These are phyloP conservation scores for Lethrus apterus DNA, from an alignment of 1,140 invertebrate genomes.

Conservation along the genomic window DNA sequence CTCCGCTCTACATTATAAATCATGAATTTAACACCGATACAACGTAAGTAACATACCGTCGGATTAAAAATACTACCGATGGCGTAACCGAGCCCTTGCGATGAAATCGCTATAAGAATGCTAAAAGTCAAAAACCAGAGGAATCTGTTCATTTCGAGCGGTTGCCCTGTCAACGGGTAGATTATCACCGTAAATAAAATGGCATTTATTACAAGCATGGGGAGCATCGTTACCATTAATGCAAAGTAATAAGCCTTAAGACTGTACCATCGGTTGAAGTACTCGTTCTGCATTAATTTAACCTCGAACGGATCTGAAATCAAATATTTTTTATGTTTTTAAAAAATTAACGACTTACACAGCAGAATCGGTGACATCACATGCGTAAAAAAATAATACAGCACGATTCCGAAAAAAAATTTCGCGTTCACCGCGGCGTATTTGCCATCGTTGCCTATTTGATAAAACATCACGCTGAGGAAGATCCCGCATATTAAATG, in stretches of 20 bases:
- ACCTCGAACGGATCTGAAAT: constrained; percentile 79
- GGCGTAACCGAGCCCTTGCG: constrained; percentile 60
- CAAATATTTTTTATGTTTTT: neutral
- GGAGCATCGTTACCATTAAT: constrained; percentile 64
- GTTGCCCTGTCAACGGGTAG: constrained; percentile 40
- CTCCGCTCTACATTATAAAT: constrained; percentile 36
- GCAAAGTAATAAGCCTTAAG: constrained; percentile 84
- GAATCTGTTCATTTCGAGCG: constrained; percentile 38
- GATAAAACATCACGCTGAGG: constrained; percentile 48
- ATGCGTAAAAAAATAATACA: constrained; percentile 58
- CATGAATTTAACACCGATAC: neutral
- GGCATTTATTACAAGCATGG: constrained; percentile 51
- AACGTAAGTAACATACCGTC: constrained; percentile 51
- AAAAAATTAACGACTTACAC: constrained; percentile 44
- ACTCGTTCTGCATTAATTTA: constrained; percentile 75
- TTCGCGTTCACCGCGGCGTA: constrained; percentile 51
- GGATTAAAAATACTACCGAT: constrained; percentile 59
- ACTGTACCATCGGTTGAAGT: constrained; percentile 91
- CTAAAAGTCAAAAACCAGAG: constrained; percentile 34
- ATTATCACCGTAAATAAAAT: constrained; percentile 38
- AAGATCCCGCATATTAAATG: constrained; percentile 47
- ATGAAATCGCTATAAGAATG: constrained; percentile 56
- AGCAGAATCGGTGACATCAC: constrained; percentile 51
- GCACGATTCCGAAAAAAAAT: constrained; percentile 48
- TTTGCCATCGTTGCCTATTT: constrained; percentile 47